Conservation (phyloP, 2,888 invertebrate genomes). For the Adineta ricciae region DNA sequence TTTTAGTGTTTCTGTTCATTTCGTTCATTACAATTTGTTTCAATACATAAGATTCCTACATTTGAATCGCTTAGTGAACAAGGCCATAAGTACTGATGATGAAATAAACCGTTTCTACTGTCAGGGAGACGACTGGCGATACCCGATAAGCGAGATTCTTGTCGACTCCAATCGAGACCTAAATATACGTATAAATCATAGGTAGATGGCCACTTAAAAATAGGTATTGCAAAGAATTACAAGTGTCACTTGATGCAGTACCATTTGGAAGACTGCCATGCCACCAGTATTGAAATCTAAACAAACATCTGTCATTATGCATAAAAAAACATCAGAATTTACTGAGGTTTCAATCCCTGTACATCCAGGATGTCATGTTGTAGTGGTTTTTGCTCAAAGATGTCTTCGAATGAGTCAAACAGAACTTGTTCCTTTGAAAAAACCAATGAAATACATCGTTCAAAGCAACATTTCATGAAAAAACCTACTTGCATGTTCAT, state of each 20-base stretch:
- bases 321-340: background rate
- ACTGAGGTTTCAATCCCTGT: background rate
- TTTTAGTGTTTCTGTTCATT: background rate
- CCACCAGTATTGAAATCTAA: constrained; percentile 20
- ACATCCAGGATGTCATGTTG: background rate
- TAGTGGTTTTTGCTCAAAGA: background rate
- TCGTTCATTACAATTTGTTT: constrained; percentile 1
- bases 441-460: no score
- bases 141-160: background rate
- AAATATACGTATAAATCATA: background rate
- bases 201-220: no score
- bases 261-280: background rate
- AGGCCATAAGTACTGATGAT: background rate
- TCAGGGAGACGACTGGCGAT: background rate
- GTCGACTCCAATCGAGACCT: constrained; percentile 14
- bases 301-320: no score
- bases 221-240: background rate
- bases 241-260: constrained; percentile 7
- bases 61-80: constrained; percentile 3
- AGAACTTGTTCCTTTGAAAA: background rate
- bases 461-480: no score
- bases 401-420: background rate
- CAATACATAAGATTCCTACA: constrained; percentile 12
- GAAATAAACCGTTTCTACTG: background rate
- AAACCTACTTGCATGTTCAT: background rate